These are phyloP conservation scores for Bimastos eiseni DNA, from an alignment of 2,888 invertebrate species.

Conservation along the genomic window DNA sequence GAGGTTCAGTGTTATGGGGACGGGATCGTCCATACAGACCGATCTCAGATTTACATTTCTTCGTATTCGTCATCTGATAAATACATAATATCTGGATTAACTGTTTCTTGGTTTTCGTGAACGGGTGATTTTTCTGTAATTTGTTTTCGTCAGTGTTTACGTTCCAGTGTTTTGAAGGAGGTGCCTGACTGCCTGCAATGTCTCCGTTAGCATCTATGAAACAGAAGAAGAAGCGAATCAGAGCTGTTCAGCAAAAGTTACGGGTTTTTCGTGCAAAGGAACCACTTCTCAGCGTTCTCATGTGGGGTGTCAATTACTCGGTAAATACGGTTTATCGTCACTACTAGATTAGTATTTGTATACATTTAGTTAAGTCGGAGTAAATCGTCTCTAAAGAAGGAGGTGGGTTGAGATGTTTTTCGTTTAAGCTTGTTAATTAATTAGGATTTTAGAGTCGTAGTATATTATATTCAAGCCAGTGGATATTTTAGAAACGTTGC, in stretches of 20 bases:
- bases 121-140: not conserved
- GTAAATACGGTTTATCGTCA: conserved; percentile 69
- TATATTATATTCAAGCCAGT: too few relatives aligned
- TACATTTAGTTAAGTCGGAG: not conserved
- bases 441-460: too few relatives aligned
- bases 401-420: not conserved
- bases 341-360: not conserved
- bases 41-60: not conserved
- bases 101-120: not conserved
- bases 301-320: conserved; percentile 99
- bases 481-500: not conserved
- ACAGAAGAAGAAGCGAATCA: conserved; percentile 87
- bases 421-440: not conserved
- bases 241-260: conserved; percentile 97
- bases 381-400: not conserved
- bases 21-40: too few relatives aligned
- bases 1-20: not conserved
- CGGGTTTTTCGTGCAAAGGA: conserved; percentile 98
- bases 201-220: conserved; percentile 38
- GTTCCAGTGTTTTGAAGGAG: not conserved
- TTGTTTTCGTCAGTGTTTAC: not conserved
- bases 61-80: not conserved
- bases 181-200: not conserved
- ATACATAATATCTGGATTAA: conserved; percentile 5
- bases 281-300: conserved; percentile 95